Evolutionary conservation across 2,797 vertebrate genomes (phyloP).

Genomic region (Pempheris klunzingeri): DNA sequence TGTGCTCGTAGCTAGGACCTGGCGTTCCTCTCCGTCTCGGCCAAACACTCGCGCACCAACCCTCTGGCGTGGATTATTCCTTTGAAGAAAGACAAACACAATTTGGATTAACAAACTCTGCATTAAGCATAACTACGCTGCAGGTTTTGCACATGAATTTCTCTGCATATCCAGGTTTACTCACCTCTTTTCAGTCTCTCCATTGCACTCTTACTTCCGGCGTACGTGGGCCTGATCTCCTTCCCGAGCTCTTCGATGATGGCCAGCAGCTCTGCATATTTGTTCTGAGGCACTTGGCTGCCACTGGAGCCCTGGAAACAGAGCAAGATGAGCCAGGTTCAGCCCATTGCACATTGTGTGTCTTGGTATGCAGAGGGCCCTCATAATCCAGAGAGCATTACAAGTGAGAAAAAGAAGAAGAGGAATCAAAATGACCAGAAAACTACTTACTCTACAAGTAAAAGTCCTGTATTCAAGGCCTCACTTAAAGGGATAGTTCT

Average conservation of each 20-base stretch:
- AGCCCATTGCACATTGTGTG: background rate
- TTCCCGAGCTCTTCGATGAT: conserved; percentile 99
- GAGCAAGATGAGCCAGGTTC: conserved; percentile 5
- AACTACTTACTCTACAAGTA: no score
- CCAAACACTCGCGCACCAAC: conserved; percentile 97
- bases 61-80: conserved; percentile 98
- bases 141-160: background rate
- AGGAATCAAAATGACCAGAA: no score
- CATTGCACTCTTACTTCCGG: conserved; percentile 99
- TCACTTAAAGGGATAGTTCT: no score
- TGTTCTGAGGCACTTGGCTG: conserved; percentile 97
- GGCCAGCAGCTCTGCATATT: conserved; percentile 97
- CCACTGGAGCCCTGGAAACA: conserved; percentile 89
- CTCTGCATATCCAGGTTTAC: background rate
- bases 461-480: no score
- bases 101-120: background rate
- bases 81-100: conserved; percentile 66
- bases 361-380: background rate
- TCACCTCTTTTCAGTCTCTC: conserved; percentile 97
- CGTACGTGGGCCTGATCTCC: conserved; percentile 98
- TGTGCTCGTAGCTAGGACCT: conserved; percentile 87
- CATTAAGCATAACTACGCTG: no score
- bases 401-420: background rate
- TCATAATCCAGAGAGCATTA: background rate
- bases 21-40: conserved; percentile 97